Evolutionary conservation across 1,140 invertebrate species (phyloP).

Genomic region (Trichonephila clavipes): DNA sequence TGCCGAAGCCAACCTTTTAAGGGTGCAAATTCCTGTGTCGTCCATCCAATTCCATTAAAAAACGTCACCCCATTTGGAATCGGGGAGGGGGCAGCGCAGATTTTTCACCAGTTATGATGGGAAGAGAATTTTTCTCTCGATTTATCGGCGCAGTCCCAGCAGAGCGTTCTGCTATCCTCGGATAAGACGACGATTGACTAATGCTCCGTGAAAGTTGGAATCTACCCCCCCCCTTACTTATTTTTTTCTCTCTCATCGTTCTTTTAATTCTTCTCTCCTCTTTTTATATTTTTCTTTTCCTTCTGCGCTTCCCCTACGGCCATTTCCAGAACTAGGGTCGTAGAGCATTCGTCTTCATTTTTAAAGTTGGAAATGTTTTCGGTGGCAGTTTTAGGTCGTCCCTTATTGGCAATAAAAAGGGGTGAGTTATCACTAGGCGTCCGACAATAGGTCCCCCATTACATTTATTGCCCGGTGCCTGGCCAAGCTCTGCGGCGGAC

Average conservation of each 20-base stretch:
- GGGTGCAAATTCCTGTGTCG: constrained; percentile 54
- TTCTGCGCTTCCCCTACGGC: constrained; percentile 4
- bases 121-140: constrained; percentile 63
- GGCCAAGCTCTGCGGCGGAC: neutral
- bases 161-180: constrained; percentile 45
- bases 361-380: constrained; percentile 75
- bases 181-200: constrained; percentile 76
- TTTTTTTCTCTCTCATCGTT: neutral
- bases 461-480: constrained; percentile 73
- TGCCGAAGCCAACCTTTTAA: constrained; percentile 21
- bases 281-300: constrained; percentile 50
- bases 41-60: constrained; percentile 71
- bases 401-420: constrained; percentile 76
- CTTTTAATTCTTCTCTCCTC: constrained; percentile 16
- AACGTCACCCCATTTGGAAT: constrained; percentile 41
- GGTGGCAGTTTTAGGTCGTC: constrained; percentile 75
- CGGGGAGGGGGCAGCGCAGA: constrained; percentile 44
- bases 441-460: constrained; percentile 73
- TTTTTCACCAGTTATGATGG: constrained; percentile 75
- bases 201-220: constrained; percentile 74
- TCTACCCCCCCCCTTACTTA: constrained; percentile 42
- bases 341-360: constrained; percentile 75
- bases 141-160: constrained; percentile 62
- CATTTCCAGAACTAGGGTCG: constrained; percentile 52
- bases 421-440: constrained; percentile 74